Evolutionary conservation across 92 coral and sea anemone genomes (phyloP).

Genomic region (Epizoanthus stellaris): DNA sequence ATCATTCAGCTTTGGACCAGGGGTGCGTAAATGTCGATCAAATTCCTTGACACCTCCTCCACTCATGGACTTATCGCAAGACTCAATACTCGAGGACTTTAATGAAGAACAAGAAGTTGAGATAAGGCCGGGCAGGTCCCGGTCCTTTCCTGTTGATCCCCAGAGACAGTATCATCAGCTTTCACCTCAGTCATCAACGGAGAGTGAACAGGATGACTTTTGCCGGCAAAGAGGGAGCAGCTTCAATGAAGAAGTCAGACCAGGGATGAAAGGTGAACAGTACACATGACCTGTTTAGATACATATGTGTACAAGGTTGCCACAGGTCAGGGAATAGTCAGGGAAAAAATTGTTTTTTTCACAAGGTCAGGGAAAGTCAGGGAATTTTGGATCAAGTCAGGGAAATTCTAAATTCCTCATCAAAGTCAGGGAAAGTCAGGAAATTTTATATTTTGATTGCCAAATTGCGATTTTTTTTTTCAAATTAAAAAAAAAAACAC

Average conservation of each 20-base stretch:
- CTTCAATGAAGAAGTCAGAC: constrained; percentile 84
- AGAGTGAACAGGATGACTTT: constrained; percentile 91
- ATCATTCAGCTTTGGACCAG: constrained; percentile 50
- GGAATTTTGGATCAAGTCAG: too few species aligned
- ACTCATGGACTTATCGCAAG: constrained; percentile 70
- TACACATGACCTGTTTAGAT: background rate
- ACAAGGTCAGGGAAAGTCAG: too few species aligned
- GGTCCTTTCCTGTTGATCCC: constrained; percentile 99
- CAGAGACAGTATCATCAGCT: constrained; percentile 82
- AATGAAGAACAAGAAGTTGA: constrained; percentile 74
- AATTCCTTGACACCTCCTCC: constrained; percentile 92
- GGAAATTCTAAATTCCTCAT: too few species aligned
- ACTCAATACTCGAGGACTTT: constrained; percentile 79
- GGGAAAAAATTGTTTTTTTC: too few species aligned
- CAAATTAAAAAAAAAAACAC: too few species aligned
- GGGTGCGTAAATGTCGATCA: constrained; percentile 73
- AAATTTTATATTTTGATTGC: too few species aligned
- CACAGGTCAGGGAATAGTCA: too few species aligned
- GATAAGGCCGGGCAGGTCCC: constrained; percentile 99
- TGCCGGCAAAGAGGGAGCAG: constrained; percentile 74
- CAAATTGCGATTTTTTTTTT: too few species aligned
- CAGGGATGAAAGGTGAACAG: constrained; percentile 94
- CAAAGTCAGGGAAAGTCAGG: too few species aligned
- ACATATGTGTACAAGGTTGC: background rate
- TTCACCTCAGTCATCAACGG: constrained; percentile 97